Evolutionary conservation across 37 sponge, comb jelly and placozoan species (phyloP), one percentile per base, ranked within the genome.

Genomic region (Crambe crambe): DNA sequence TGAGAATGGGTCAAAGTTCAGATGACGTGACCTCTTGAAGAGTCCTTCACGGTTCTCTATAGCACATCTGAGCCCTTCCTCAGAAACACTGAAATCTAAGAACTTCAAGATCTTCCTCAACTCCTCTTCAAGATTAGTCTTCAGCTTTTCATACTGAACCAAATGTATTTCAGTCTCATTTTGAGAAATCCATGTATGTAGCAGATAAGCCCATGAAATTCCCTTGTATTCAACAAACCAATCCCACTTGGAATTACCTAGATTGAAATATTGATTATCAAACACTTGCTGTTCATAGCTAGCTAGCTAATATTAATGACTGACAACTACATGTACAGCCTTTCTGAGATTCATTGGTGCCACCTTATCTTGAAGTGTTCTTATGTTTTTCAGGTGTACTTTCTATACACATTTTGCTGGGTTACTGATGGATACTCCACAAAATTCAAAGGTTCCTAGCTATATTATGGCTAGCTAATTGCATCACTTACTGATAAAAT

Each of bases 61-160:
- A 3, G 70, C 83, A 91, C 91, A 91, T 18, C 78, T 39, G 17
- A 91, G 26, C 2, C 29, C 60, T n/a, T 74, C 72, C 1, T 82
- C 70, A 34, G 82, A 44, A 31, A 44, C 56, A 1, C 59, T 9
- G 1, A 57, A n/a, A 9, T 83, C 73, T 1, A 93, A 83, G 57
- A 93, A 93, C 26, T 79, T 26, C 18, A 93, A 44, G 31, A 86
- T 77, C 25, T 77, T 80, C 21, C 43, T 32, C 69, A 93, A 68
- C 44, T 93, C 94, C 34, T 59, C 58, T 26, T 58, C 56, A 10
- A 68, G 23, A 60, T 93, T 83, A 6, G 31, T 31, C 31, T 64
- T 41, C 26, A 93, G 67, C 1, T 75, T 83, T 72, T 93, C 94
- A 75, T 86, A 93, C 37, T 86, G 83, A 23, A 93, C 77, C 5